Evolutionary conservation across 2,113 vertebrate genomes (phyloP).

Genomic region (Tylochromis polylepis): DNA sequence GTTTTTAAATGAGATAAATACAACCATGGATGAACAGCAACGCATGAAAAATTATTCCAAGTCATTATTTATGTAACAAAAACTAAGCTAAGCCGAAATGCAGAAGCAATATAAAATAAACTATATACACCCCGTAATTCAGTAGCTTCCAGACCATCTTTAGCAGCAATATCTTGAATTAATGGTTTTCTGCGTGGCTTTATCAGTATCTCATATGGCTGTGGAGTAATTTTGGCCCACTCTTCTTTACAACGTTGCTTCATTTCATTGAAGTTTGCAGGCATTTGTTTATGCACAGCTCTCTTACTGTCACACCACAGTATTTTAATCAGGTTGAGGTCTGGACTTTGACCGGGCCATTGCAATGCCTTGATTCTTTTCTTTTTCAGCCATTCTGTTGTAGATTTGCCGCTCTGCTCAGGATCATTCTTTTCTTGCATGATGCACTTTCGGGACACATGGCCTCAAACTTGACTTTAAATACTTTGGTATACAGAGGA

Average conservation of each 20-base stretch:
- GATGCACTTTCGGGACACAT: background rate
- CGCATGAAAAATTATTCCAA: background rate
- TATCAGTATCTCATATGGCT: background rate
- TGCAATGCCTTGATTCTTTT: background rate
- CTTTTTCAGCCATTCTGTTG: background rate
- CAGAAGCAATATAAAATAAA: background rate
- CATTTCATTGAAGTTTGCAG: background rate
- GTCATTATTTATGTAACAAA: background rate
- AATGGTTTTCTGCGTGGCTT: background rate
- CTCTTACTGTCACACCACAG: background rate
- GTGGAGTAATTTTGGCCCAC: background rate
- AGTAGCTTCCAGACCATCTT: background rate
- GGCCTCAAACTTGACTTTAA: background rate
- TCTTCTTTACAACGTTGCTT: background rate
- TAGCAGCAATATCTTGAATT: background rate
- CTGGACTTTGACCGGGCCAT: background rate
- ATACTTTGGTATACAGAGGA: background rate
- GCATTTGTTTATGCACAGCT: background rate
- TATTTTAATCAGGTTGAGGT: background rate
- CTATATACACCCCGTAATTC: background rate
- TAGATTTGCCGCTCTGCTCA: background rate
- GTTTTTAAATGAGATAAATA: background rate
- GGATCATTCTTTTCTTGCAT: background rate
- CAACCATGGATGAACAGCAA: background rate
- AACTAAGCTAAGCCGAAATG: background rate